These are phyloP conservation scores for Danionella cerebrum DNA, from an alignment of 2,113 vertebrate species.

Conservation along the genomic window DNA sequence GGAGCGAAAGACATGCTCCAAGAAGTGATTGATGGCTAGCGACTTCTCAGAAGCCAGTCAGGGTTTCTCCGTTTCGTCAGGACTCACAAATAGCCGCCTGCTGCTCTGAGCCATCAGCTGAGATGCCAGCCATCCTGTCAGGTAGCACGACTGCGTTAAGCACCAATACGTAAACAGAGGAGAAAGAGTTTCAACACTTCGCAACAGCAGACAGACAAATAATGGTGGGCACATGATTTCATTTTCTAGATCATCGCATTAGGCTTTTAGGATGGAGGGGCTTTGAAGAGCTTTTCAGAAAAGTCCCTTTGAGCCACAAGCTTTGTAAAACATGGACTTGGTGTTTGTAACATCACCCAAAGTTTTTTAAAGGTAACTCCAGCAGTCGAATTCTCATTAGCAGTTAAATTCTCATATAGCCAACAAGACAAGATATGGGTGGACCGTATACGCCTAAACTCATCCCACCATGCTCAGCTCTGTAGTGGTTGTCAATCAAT, in stretches of 20 bases:
- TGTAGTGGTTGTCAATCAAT: no score
- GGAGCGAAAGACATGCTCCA: conserved; percentile 24
- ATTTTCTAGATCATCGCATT: neutral
- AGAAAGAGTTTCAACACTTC: neutral
- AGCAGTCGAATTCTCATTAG: no score
- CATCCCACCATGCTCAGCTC: no score
- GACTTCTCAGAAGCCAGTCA: conserved; percentile 60
- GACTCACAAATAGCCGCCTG: conserved; percentile 61
- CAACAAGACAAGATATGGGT: no score
- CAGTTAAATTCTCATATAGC: no score
- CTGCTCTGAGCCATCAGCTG: conserved; percentile 60
- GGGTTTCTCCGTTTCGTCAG: conserved; percentile 55
- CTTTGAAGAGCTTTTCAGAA: no score
- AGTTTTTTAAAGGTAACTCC: no score
- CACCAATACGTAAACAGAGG: conserved; percentile 19
- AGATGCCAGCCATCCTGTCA: conserved; percentile 48
- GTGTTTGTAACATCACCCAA: no score
- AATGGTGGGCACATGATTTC: neutral
- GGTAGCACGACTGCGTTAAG: conserved; percentile 2
- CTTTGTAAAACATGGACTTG: no score
- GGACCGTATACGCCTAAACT: no score
- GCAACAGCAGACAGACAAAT: neutral
- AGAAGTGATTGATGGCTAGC: conserved; percentile 52
- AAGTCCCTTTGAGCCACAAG: no score
- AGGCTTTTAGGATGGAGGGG: no score